Evolutionary conservation across 2,888 invertebrate genomes (phyloP).

Genomic region (Eilema depressum): DNA sequence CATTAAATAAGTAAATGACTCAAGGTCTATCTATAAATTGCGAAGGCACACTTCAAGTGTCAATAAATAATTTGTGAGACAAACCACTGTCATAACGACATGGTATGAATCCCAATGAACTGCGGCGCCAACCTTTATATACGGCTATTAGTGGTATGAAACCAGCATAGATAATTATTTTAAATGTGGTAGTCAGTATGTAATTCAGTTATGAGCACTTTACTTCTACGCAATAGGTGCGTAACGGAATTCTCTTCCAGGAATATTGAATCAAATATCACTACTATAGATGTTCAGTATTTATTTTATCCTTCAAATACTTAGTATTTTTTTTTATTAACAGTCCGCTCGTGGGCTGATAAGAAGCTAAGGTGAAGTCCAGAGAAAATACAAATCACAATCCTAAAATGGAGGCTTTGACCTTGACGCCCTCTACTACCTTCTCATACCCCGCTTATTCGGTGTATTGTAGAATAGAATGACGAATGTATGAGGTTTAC

Average conservation of each 20-base stretch:
- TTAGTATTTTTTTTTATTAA: no score
- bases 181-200: slow-evolving; percentile 52
- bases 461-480: no score
- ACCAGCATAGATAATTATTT: slow-evolving; percentile 72
- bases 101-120: slow-evolving; percentile 74
- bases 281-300: not conserved
- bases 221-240: slow-evolving; percentile 24
- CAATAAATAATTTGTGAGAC: slow-evolving; percentile 39
- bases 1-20: slow-evolving; percentile 16
- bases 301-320: no score
- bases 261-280: slow-evolving; percentile 1
- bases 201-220: slow-evolving; percentile 44
- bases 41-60: slow-evolving; percentile 37
- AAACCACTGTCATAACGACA: slow-evolving; percentile 47
- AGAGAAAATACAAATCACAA: no score
- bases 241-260: slow-evolving; percentile 7
- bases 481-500: no score
- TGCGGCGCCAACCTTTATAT: slow-evolving; percentile 69
- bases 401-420: no score
- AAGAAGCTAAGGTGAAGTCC: no score
- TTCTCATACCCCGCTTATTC: no score
- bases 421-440: no score
- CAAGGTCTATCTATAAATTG: slow-evolving; percentile 24
- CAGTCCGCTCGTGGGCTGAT: no score
- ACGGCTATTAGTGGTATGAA: slow-evolving; percentile 57